Conservation (phyloP, 2,113 vertebrate genomes). For the Gymnobelideus leadbeateri region DNA sequence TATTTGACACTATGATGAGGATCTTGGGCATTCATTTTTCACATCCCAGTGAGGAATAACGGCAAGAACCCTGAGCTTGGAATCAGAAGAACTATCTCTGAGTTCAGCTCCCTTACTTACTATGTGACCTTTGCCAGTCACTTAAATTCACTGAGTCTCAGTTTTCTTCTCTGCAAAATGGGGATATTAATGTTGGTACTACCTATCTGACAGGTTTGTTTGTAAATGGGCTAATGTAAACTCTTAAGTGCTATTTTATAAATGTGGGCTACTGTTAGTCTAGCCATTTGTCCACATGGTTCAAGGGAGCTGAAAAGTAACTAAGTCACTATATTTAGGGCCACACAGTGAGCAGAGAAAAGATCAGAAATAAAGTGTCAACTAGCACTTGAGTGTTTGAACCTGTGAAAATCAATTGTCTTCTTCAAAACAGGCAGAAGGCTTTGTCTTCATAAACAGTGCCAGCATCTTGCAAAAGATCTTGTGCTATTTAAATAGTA, state of each 20-base stretch:
- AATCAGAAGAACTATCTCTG: not conserved
- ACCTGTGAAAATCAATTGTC: not conserved
- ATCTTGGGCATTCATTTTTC: not conserved
- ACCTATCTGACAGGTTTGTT: not conserved
- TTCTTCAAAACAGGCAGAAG: conserved; percentile 8
- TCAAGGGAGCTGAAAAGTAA: conserved; percentile 37
- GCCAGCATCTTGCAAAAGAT: conserved; percentile 41
- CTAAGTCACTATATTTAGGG: not conserved
- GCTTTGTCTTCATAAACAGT: conserved; percentile 32
- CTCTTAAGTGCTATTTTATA: not conserved
- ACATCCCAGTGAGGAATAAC: not conserved
- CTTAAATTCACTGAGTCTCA: not conserved
- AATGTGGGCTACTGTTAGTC: not conserved
- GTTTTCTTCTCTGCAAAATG: not conserved
- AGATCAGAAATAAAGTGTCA: conserved; percentile 37
- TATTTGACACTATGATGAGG: not conserved
- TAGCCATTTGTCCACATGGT: not conserved
- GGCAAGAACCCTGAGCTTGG: not conserved
- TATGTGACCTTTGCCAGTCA: not conserved
- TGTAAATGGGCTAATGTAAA: not conserved
- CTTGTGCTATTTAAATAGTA: conserved; percentile 35
- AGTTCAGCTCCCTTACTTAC: not conserved
- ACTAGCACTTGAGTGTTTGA: not conserved
- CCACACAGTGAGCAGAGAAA: conserved; percentile 4
- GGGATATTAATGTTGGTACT: not conserved